Percentiles rank a stretch among this genome's conserved stretches.
Evolutionary conservation across 2,113 vertebrate genomes (phyloP).

Genomic region (Tenebrosternarchus preto): DNA sequence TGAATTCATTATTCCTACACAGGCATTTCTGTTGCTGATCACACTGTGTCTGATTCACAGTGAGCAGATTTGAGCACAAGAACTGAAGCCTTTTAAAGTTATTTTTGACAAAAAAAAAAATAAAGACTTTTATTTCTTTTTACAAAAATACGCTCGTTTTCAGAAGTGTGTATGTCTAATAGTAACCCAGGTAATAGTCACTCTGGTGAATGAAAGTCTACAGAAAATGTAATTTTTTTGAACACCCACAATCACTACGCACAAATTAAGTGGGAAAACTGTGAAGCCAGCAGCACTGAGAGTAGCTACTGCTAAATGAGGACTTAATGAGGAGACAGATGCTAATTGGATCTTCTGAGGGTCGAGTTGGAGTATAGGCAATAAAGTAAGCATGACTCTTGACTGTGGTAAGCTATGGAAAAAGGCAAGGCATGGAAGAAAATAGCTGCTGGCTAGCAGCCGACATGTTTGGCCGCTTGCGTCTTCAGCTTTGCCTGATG

Average conservation of each 20-base stretch:
- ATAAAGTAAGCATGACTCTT: not conserved
- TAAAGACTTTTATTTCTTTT: not conserved
- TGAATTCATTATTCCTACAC: conserved; percentile 1
- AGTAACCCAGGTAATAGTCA: not conserved
- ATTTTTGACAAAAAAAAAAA: not conserved
- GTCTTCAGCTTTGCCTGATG: conserved; percentile 19
- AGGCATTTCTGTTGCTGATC: not conserved
- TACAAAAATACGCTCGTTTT: not conserved
- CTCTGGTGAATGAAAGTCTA: not conserved
- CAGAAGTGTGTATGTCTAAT: not conserved
- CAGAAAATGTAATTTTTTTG: not conserved
- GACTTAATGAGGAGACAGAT: conserved; percentile 20
- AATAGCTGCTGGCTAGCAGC: conserved; percentile 8
- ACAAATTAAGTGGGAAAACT: conserved; percentile 1
- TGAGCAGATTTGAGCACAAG: too few relatives aligned
- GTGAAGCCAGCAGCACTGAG: not conserved
- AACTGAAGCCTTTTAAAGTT: not conserved
- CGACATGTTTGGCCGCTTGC: conserved; percentile 16
- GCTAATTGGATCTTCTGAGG: conserved; percentile 24
- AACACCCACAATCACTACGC: not conserved
- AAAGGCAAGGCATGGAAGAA: conserved; percentile 37
- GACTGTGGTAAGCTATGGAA: not conserved
- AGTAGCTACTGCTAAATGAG: conserved; percentile 11
- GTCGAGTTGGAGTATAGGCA: not conserved
- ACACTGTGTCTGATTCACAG: not conserved